phyloP scores from a whole-genome alignment of 2,797 vertebrate species.

The Syngnathus rostellatus region DNA sequence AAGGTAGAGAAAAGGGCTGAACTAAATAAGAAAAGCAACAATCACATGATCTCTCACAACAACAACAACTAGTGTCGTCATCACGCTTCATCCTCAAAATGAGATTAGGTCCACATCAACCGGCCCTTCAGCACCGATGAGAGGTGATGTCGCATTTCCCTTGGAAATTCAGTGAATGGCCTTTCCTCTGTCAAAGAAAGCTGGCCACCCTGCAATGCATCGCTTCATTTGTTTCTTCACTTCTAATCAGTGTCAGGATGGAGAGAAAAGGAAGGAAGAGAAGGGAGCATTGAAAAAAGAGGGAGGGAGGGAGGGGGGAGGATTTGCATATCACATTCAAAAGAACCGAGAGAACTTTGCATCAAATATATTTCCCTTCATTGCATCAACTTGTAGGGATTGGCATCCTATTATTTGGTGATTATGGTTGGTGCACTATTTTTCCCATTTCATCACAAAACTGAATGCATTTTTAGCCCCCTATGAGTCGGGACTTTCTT shows the following conservation, averaged over 20 bases:
- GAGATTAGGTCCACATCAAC: neutral
- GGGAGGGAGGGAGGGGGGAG: too few relatives aligned
- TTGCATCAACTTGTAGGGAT: too few relatives aligned
- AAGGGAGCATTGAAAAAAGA: neutral
- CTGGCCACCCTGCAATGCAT: constrained; percentile 49
- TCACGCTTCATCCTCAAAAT: neutral
- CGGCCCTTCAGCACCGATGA: constrained; percentile 48
- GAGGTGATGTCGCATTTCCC: constrained; percentile 64
- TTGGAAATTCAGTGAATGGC: constrained; percentile 65
- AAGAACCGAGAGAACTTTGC: too few relatives aligned
- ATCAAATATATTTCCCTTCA: too few relatives aligned
- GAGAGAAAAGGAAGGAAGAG: constrained; percentile 25
- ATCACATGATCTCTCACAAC: neutral
- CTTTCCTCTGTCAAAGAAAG: constrained; percentile 41
- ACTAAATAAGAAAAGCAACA: neutral
- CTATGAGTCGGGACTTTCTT: too few relatives aligned
- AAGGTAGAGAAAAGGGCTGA: neutral
- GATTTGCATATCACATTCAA: too few relatives aligned
- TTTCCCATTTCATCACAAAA: too few relatives aligned
- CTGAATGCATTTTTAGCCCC: too few relatives aligned
- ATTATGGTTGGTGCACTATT: too few relatives aligned
- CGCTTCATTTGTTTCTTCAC: constrained; percentile 70
- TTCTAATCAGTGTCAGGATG: constrained; percentile 68
- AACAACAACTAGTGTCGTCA: too few relatives aligned
- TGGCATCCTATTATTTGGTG: too few relatives aligned